phyloP scores from a whole-genome alignment of 92 coral and sea anemone genomes.

The Galaxea fascicularis region DNA sequence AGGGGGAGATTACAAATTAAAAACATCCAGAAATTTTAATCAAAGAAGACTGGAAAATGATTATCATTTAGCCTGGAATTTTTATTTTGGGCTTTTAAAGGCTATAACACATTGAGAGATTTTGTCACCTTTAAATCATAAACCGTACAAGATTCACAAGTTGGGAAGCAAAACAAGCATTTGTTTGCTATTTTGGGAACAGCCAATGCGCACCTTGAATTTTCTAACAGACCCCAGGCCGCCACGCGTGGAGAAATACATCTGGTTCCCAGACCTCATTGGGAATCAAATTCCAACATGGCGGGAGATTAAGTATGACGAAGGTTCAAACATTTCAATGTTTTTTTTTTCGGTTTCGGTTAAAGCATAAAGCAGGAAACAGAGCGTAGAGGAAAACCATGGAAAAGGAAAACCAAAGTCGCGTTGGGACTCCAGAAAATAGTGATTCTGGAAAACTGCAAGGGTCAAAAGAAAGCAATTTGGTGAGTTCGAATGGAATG shows the following conservation, averaged over 20 bases:
- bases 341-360: background rate
- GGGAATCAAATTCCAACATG: background rate
- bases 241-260: background rate
- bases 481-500: conserved; percentile 7
- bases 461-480: conserved; percentile 7
- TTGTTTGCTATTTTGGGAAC: conserved; percentile 8
- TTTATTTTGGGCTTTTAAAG: no score
- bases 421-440: background rate
- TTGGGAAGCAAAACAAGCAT: background rate
- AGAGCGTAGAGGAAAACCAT: background rate
- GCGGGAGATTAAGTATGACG: conserved; percentile 1
- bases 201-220: conserved; percentile 41
- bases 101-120: no score
- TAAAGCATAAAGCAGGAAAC: background rate
- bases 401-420: conserved; percentile 12
- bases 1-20: no score
- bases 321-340: background rate
- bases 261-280: background rate
- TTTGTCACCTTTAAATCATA: no score
- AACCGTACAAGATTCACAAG: background rate
- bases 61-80: no score
- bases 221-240: background rate
- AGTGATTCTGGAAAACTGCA: conserved; percentile 1
- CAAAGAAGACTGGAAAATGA: no score
- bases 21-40: no score